A percentile compares a stretch with the other conserved stretches of the same genome.
Conservation (phyloP, 2,113 vertebrate genomes). For the Cisticola juncidis region DNA sequence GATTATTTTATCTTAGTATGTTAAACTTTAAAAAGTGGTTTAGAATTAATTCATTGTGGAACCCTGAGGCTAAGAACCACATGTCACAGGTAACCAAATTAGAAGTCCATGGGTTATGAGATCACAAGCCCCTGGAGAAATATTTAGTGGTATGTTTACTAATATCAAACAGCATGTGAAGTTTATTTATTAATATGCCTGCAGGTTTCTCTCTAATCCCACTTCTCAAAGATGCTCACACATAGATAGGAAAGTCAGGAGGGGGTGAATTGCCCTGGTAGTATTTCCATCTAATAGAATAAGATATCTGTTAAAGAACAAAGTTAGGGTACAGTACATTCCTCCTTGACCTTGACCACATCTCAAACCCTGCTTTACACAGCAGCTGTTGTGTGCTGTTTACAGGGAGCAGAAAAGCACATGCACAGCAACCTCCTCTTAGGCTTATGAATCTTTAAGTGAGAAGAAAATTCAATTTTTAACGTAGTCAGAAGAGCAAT, state of each 20-base stretch:
- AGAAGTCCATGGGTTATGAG: constrained; percentile 79
- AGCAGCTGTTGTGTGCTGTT: neutral
- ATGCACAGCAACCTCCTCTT: neutral
- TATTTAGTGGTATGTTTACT: constrained; percentile 81
- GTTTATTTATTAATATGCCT: constrained; percentile 85
- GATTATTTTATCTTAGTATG: neutral
- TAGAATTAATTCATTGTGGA: constrained; percentile 70
- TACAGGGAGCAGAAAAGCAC: neutral
- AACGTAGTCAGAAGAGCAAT: constrained; percentile 7
- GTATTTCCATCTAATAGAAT: constrained; percentile 71
- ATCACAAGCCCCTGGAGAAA: constrained; percentile 74
- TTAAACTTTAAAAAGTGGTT: constrained; percentile 51
- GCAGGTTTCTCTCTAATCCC: constrained; percentile 81
- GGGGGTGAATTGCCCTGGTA: constrained; percentile 69
- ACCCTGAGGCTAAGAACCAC: constrained; percentile 44
- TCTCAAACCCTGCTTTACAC: neutral
- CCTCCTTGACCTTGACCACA: constrained; percentile 54
- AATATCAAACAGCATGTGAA: constrained; percentile 83
- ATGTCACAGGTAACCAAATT: constrained; percentile 79
- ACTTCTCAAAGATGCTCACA: constrained; percentile 75
- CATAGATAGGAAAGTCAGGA: constrained; percentile 67
- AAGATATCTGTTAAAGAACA: constrained; percentile 54
- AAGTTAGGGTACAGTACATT: constrained; percentile 17
- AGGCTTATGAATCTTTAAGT: constrained; percentile 44
- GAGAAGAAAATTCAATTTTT: constrained; percentile 38